These are phyloP conservation scores for Sinonovacula constricta DNA, from an alignment of 1,140 invertebrate species.

Conservation along the genomic window DNA sequence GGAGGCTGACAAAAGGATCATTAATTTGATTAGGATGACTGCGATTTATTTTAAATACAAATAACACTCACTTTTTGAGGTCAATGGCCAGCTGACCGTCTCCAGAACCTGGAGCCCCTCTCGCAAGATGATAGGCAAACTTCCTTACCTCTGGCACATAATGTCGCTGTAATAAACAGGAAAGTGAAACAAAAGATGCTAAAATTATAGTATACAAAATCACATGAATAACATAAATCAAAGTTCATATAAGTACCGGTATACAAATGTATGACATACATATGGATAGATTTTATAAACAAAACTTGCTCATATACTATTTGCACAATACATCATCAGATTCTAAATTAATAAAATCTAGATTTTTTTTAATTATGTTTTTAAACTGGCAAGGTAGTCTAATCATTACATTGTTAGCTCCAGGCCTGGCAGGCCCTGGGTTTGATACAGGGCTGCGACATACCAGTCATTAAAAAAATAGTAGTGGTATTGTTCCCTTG, in stretches of 20 bases:
- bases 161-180: too few relatives aligned
- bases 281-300: not conserved
- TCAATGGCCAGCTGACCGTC: conserved; percentile 64
- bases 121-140: conserved; percentile 61
- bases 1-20: too few relatives aligned
- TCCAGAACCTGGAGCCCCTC: conserved; percentile 60
- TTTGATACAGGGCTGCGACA: too few relatives aligned
- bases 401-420: too few relatives aligned
- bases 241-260: not conserved
- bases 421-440: too few relatives aligned
- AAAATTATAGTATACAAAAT: conserved; percentile 29
- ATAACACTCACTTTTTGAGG: conserved; percentile 61
- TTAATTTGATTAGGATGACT: not conserved
- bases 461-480: too few relatives aligned
- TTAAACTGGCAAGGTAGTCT: too few relatives aligned
- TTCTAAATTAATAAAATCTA: not conserved
- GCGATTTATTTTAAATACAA: not conserved
- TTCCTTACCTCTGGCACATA: conserved; percentile 64
- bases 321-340: not conserved
- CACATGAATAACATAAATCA: not conserved
- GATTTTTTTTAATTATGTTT: too few relatives aligned
- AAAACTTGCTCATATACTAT: not conserved
- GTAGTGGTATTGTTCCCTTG: too few relatives aligned
- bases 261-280: not conserved
- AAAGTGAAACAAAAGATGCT: too few relatives aligned